Conservation (phyloP, 2,888 invertebrate genomes). For the Strigamia maritima region DNA sequence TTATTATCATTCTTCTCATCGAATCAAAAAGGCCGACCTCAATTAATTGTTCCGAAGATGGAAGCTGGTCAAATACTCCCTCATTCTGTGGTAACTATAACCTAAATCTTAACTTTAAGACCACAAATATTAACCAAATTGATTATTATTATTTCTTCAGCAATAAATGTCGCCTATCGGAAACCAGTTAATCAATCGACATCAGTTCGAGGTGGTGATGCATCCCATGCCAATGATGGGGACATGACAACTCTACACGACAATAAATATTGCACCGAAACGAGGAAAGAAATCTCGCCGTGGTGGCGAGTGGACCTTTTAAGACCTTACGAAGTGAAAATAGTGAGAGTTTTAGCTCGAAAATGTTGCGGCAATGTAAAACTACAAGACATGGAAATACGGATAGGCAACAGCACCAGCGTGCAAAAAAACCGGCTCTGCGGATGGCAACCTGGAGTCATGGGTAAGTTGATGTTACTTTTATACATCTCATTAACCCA, state of each 20-base stretch:
- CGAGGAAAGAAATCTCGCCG: slow-evolving; percentile 81
- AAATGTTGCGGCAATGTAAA: slow-evolving; percentile 64
- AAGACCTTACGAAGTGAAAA: slow-evolving; percentile 76
- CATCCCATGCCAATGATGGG: slow-evolving; percentile 83
- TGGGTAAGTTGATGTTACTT: slow-evolving; percentile 44
- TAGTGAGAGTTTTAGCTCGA: slow-evolving; percentile 76
- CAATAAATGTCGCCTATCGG: slow-evolving; percentile 48
- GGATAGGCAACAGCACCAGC: slow-evolving; percentile 74
- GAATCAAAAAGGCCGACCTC: slow-evolving; percentile 52
- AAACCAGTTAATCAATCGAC: slow-evolving; percentile 90
- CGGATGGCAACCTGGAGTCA: slow-evolving; percentile 89
- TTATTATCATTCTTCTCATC: background rate
- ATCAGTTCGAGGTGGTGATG: slow-evolving; percentile 76
- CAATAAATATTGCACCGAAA: slow-evolving; percentile 82
- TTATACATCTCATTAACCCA: background rate
- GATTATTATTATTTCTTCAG: slow-evolving; percentile 40
- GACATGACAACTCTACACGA: slow-evolving; percentile 79
- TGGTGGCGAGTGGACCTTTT: slow-evolving; percentile 91
- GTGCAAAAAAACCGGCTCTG: slow-evolving; percentile 84
- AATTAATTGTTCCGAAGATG: slow-evolving; percentile 66
- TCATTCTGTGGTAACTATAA: slow-evolving; percentile 75
- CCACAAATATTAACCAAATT: background rate
- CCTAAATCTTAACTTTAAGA: background rate
- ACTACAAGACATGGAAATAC: slow-evolving; percentile 73
- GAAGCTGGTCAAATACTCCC: slow-evolving; percentile 74